Evolutionary conservation across 1,140 invertebrate species (phyloP), one percentile per base, ranked within the genome.

Genomic region (Drosophila virilis): DNA sequence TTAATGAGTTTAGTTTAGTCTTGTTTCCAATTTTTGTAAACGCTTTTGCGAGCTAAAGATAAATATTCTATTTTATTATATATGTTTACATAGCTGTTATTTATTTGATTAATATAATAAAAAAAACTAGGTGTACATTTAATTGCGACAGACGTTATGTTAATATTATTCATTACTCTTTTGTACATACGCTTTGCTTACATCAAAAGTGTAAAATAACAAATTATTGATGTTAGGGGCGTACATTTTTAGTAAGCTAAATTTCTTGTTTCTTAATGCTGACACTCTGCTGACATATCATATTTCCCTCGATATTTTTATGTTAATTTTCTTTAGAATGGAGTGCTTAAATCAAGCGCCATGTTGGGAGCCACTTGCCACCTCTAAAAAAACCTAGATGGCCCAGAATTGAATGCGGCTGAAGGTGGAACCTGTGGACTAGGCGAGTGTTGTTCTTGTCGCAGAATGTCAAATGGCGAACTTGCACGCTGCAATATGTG

Each of bases 301-400:
- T 64, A 28, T 59, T 46, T 57, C 42, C 17, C 2, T 64, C 38
- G 32, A 42, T 50, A 48, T 52, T 71, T n/a, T n/a, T 46, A 51
- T 54, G 4, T 68, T 66, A 33, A 37, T 74, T 43, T 68, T 75
- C 59, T 74, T 90, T 54, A 91, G 77, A 92, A 91, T 81, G 88
- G 91, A 79, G 89, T 91, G 80, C 81, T 90, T 79, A 91, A 92
- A 86, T 90, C 91, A 69, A 80, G 74, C 71, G 81, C 88, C 73
- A 79, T 73, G 74, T 92, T 84, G 71, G 79, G 85, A 75, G 77
- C 91, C 69, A 91, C 77, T 78, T 79, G 78, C 76, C 91, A 81
- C 82, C 82, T 92, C 88, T 92, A 92, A 92, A 92, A 92, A 82
- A 90, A 92, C 65, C 91, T 81, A 61, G 91, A 90, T 77, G 91